Evolutionary conservation across 2,113 vertebrate species (phyloP).

Genomic region (Embiotoca jacksoni): DNA sequence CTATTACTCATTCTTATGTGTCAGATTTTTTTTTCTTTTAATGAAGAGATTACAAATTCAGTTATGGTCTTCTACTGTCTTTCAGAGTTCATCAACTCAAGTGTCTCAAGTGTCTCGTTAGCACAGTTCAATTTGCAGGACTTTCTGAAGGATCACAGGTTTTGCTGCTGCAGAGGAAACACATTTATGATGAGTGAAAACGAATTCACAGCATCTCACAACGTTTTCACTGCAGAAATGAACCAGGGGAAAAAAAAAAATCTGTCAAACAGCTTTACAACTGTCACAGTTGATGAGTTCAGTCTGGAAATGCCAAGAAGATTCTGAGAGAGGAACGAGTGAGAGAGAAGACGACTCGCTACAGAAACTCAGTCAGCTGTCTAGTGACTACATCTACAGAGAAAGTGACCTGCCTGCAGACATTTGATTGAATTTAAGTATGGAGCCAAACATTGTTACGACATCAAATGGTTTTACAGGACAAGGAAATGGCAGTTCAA

Average conservation of each 20-base stretch:
- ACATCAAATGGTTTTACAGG: no score
- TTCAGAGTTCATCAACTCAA: neutral
- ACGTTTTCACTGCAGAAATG: neutral
- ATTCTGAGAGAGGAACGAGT: neutral
- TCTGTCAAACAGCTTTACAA: neutral
- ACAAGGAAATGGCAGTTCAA: no score
- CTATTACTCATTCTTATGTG: neutral
- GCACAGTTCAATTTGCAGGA: neutral
- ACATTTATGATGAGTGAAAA: neutral
- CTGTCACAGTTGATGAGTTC: neutral
- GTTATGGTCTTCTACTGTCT: neutral
- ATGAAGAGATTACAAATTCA: neutral
- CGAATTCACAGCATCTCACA: neutral
- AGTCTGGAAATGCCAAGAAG: neutral
- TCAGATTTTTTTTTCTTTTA: neutral
- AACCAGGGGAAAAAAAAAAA: neutral
- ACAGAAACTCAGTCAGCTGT: neutral
- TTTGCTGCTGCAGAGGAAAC: neutral
- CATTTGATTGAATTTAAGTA: neutral
- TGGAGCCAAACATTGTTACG: neutral
- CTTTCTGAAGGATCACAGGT: neutral
- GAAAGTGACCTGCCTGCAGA: neutral
- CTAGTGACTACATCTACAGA: neutral
- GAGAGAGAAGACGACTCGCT: neutral
- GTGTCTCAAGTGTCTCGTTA: neutral